Base-by-base conservation (phyloP, 2,888 invertebrate species). In the Euphydryas editha region DNA sequence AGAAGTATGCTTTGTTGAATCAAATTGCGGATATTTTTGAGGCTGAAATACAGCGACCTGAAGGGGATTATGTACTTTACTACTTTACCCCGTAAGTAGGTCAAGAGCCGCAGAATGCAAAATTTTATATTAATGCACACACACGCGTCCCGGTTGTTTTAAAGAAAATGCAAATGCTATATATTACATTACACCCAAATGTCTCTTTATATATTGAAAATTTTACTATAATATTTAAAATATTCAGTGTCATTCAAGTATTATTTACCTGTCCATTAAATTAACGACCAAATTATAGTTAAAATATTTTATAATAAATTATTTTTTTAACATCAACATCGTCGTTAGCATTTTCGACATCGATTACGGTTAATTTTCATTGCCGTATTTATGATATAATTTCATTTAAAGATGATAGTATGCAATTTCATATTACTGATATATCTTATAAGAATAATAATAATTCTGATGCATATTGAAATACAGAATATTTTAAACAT, bases 71-170 rank as follows among this genome's bases (percentile, higher is more conserved):
- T 69, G 56, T 68, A 59, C 56, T 64, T 61, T 64, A 47, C 63
- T 68, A 67, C 67, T 61, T 69, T 67, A 51, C 69, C 49, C 39
- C 59, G 69, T 55, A 67, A 64, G 65, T 67, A 47, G 69, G 69
- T 65, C 69, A 64, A 62, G 69, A 70, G 64, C 67, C 67, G 64
- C 67, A 67, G 68, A 67, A 69, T 69, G 63, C 64, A 71, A 66
- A 69, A 59, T 63, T n/a, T 68, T 56, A 65, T 67, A 61, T 61
- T 70, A 70, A 70, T 70, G 64, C 65, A 70, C 65, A 64, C 59
- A 65, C 59, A 59, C 64, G 59, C 67, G 62, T 54, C 67, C 49
- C 46, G 46, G 51, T 57, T 61, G 47, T 68, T 58, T 51, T 37
- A 59, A 62, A 68, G 49, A 68, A 42, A 59, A 66, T 59, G 62